Evolutionary conservation across 2,888 invertebrate genomes (phyloP).

Genomic region (Cylloceria caligata): DNA sequence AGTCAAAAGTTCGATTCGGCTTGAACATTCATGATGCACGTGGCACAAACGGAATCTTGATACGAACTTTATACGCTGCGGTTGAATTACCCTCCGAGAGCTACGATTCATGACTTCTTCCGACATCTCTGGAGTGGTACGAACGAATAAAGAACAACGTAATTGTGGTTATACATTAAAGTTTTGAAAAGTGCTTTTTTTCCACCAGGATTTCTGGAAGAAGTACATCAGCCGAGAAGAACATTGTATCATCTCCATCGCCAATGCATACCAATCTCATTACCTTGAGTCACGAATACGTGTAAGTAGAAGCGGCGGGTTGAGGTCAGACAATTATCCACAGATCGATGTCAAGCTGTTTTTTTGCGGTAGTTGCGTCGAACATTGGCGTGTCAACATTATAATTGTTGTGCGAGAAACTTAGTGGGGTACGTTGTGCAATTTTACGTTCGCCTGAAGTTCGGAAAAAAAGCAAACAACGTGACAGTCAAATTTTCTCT

Average conservation of each 20-base stretch:
- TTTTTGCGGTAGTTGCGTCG: conserved; percentile 3
- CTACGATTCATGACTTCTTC: not conserved
- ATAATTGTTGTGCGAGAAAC: not conserved
- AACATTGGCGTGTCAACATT: not conserved
- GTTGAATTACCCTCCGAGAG: not conserved
- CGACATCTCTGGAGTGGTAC: too few relatives aligned
- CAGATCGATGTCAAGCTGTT: not conserved
- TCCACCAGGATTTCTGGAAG: not conserved
- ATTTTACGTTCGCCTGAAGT: not conserved
- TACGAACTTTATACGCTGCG: not conserved
- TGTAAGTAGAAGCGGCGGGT: conserved; percentile 41
- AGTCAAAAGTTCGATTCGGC: not conserved
- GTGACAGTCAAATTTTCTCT: too few relatives aligned
- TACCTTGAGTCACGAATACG: conserved; percentile 27
- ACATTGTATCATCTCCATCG: conserved; percentile 26
- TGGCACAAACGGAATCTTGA: not conserved
- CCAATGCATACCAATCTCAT: conserved; percentile 26
- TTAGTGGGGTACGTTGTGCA: not conserved
- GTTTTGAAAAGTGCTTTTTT: not conserved
- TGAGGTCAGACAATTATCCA: conserved; percentile 7
- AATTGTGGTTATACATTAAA: not conserved
- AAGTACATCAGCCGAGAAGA: not conserved
- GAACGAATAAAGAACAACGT: not conserved
- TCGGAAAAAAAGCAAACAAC: not conserved
- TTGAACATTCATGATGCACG: not conserved